Conservation (phyloP, 2,888 invertebrate genomes). For the Hirtodrosophila cameraria region DNA sequence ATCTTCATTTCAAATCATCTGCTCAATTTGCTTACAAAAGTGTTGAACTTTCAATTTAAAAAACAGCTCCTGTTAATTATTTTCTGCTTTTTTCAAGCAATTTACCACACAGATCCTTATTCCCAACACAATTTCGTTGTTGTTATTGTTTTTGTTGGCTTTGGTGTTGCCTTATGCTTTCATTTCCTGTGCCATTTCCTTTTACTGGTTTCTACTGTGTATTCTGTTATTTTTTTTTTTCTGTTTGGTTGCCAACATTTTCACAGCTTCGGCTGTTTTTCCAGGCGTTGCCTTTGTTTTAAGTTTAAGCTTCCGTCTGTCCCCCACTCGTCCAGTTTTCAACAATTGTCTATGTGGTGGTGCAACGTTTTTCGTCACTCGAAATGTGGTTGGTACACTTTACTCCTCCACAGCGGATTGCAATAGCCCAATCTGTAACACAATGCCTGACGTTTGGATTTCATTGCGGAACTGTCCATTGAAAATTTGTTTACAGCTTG, state of each 20-base stretch:
- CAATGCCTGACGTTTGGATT: slow-evolving; percentile 5
- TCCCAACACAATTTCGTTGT: slow-evolving; percentile 29
- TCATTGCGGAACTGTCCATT: slow-evolving; percentile 4
- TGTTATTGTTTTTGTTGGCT: slow-evolving; percentile 7
- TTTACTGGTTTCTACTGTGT: slow-evolving; percentile 13
- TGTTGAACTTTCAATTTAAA: slow-evolving; percentile 25
- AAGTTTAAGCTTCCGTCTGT: slow-evolving; percentile 33
- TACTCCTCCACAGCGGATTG: slow-evolving; percentile 4
- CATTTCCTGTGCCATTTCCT: slow-evolving; percentile 52
- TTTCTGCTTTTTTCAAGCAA: slow-evolving; percentile 51
- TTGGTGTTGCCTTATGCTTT: slow-evolving; percentile 49
- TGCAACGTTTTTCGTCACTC: slow-evolving; percentile 36
- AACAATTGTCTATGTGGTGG: slow-evolving; percentile 9
- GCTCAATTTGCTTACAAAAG: slow-evolving; percentile 52
- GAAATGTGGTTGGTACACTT: slow-evolving; percentile 19
- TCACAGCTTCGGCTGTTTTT: slow-evolving; percentile 21
- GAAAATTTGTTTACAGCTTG: slow-evolving; percentile 64
- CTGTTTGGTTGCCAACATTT: slow-evolving; percentile 9
- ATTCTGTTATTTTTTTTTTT: too few relatives aligned
- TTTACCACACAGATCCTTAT: slow-evolving; percentile 48
- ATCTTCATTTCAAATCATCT: slow-evolving; percentile 40
- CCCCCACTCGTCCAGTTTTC: not conserved
- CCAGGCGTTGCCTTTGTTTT: slow-evolving; percentile 47
- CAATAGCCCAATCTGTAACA: slow-evolving; percentile 7
- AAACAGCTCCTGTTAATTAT: slow-evolving; percentile 59